Conservation (phyloP, 2,888 invertebrate genomes). For the Nebria brevicollis region DNA sequence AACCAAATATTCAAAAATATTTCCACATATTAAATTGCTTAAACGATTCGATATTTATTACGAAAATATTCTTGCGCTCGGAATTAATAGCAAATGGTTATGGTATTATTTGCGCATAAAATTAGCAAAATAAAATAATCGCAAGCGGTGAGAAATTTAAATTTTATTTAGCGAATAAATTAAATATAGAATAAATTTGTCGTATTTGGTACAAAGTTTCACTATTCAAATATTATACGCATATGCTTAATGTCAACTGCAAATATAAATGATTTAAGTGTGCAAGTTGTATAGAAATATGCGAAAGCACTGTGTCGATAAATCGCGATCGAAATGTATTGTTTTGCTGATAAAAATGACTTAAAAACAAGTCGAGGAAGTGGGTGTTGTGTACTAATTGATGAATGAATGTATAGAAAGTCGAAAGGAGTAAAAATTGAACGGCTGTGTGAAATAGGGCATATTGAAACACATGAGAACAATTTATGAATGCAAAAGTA, state of each 20-base stretch:
- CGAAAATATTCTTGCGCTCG: background rate
- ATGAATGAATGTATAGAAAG: background rate
- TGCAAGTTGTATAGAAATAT: too few relatives aligned
- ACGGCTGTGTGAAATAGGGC: background rate
- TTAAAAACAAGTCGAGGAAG: background rate
- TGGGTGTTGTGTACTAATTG: background rate
- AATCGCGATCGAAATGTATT: background rate
- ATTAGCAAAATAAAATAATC: background rate
- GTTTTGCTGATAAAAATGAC: background rate
- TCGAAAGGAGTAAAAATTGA: background rate
- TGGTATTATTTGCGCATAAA: background rate
- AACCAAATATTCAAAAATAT: too few relatives aligned
- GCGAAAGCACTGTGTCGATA: too few relatives aligned
- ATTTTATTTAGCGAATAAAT: background rate
- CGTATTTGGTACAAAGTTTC: background rate
- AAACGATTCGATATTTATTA: too few relatives aligned
- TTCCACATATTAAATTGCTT: too few relatives aligned
- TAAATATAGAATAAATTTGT: background rate
- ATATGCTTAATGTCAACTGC: background rate
- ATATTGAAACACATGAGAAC: background rate
- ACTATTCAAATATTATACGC: background rate
- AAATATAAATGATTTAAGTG: too few relatives aligned
- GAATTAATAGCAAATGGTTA: background rate
- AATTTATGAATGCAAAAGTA: background rate
- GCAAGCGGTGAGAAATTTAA: background rate